A percentile compares a stretch with the other conserved stretches of the same genome.
phyloP scores from a whole-genome alignment of 2,888 invertebrate genomes.

The Chorisops tibialis region DNA sequence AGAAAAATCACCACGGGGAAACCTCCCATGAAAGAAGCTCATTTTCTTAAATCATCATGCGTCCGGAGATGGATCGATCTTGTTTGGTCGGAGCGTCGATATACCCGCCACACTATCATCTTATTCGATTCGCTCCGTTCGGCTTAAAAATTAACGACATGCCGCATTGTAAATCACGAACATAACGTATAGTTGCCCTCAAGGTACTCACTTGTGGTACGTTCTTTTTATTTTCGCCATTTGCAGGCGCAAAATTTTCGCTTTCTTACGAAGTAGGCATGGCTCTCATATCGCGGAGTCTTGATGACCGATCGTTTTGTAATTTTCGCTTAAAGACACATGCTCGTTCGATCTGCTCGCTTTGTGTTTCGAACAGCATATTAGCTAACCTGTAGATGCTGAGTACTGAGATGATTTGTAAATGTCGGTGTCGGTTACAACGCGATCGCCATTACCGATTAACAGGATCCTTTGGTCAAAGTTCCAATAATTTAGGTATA shows the following conservation, averaged over 20 bases:
- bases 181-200: slow-evolving; percentile 17
- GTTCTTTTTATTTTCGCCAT: not conserved
- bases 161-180: slow-evolving; percentile 22
- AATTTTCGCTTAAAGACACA: slow-evolving; percentile 16
- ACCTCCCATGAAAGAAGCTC: not conserved
- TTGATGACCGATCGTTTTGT: slow-evolving; percentile 14
- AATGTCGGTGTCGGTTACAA: no score
- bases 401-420: no score
- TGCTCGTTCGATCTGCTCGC: no score
- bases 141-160: slow-evolving; percentile 19
- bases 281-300: not conserved
- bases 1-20: not conserved
- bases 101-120: not conserved
- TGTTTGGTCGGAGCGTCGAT: not conserved
- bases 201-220: slow-evolving; percentile 14
- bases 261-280: not conserved
- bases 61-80: slow-evolving; percentile 6
- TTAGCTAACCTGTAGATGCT: no score
- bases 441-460: no score
- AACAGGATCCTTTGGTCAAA: no score
- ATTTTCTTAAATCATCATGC: slow-evolving; percentile 13
- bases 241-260: not conserved
- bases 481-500: no score
- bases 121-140: slow-evolving; percentile 2
- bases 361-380: no score